phyloP scores from a whole-genome alignment of 2,888 invertebrate species.

The Tenthredo mesomela region DNA sequence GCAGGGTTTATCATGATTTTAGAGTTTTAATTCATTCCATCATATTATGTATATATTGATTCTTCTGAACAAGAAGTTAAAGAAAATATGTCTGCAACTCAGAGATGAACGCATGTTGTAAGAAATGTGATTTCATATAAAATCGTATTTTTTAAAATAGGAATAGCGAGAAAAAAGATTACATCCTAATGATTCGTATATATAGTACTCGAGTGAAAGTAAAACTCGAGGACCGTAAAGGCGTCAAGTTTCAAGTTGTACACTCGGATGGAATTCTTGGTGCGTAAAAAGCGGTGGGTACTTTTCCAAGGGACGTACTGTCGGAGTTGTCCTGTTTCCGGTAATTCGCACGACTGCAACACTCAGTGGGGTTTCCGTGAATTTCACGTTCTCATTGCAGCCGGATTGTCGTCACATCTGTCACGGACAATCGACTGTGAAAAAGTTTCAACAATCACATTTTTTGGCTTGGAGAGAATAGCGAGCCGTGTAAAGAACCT shows the following conservation, averaged over 20 bases:
- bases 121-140: not conserved
- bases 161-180: not conserved
- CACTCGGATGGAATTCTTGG: constrained; percentile 8
- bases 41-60: too few species aligned
- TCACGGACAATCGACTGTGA: not conserved
- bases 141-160: not conserved
- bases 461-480: not conserved
- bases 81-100: not conserved
- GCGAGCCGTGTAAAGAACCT: not conserved
- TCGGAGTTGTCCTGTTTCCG: constrained; percentile 10
- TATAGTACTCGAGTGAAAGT: not conserved
- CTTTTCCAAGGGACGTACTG: not conserved
- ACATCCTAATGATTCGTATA: constrained; percentile 23
- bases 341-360: constrained; percentile 3
- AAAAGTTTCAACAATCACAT: not conserved
- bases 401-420: not conserved
- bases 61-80: not conserved
- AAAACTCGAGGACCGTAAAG: not conserved
- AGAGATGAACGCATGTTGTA: not conserved
- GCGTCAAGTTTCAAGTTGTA: constrained; percentile 44
- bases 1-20: not conserved
- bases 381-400: not conserved
- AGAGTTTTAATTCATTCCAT: not conserved
- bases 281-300: constrained; percentile 12
- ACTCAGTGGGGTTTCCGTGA: not conserved